Conservation (phyloP, 2,113 vertebrate species). For the Machaerirhynchus nigripectus region DNA sequence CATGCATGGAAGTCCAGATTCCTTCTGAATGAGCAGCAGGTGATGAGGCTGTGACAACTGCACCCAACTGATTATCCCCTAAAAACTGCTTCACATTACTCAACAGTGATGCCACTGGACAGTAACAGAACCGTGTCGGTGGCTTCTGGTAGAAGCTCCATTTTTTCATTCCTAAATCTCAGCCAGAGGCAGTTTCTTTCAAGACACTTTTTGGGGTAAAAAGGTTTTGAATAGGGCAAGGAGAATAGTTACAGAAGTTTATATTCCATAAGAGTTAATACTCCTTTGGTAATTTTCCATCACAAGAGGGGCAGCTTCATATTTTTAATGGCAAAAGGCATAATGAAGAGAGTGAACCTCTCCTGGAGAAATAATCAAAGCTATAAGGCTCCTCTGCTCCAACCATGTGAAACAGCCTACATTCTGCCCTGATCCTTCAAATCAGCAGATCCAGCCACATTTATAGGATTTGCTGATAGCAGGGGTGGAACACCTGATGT, state of each 20-base stretch:
- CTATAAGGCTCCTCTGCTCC: neutral
- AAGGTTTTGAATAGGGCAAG: neutral
- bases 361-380: neutral
- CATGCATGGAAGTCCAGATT: constrained; percentile 52
- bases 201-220: neutral
- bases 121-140: neutral
- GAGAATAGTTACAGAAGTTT: neutral
- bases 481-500: constrained; percentile 42
- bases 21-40: constrained; percentile 54
- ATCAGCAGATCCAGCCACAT: neutral
- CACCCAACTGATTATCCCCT: constrained; percentile 6
- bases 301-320: neutral
- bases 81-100: constrained; percentile 51
- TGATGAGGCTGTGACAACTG: constrained; percentile 58
- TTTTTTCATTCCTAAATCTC: neutral
- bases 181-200: neutral
- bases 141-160: neutral
- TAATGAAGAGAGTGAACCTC: neutral
- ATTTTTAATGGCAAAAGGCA: neutral
- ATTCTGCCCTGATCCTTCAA: neutral
- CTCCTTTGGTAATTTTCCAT: neutral
- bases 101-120: constrained; percentile 46
- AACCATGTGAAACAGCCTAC: neutral
- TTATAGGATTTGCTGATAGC: constrained; percentile 34
- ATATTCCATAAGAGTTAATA: neutral